Conservation (phyloP, 2,888 invertebrate genomes). For the Mythimna vitellina region DNA sequence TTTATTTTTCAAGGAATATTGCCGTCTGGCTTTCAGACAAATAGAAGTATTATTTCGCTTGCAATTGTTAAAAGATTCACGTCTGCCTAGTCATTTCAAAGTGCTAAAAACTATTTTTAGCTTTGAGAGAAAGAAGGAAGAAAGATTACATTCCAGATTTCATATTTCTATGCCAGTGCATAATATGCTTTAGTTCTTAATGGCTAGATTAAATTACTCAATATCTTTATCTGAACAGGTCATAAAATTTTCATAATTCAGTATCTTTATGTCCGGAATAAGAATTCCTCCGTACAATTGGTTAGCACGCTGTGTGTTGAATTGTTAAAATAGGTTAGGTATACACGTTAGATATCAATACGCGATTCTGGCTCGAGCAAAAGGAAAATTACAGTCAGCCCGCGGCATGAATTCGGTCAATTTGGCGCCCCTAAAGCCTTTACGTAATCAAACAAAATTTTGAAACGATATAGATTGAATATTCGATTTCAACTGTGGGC, state of each 20-base stretch:
- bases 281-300: conserved; percentile 55
- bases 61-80: conserved; percentile 11
- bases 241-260: conserved; percentile 41
- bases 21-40: conserved; percentile 36
- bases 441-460: conserved; percentile 66
- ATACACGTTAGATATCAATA: conserved; percentile 61
- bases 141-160: background rate
- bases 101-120: conserved; percentile 3
- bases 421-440: conserved; percentile 61
- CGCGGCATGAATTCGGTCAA: conserved; percentile 65
- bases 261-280: conserved; percentile 42
- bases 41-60: conserved; percentile 15
- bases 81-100: conserved; percentile 5
- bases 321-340: conserved; percentile 62
- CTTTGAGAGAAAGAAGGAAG: background rate
- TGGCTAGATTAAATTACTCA: conserved; percentile 10
- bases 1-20: conserved; percentile 42
- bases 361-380: conserved; percentile 54
- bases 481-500: conserved; percentile 54
- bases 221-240: conserved; percentile 22
- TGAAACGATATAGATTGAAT: conserved; percentile 63
- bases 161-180: background rate
- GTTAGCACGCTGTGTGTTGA: conserved; percentile 59
- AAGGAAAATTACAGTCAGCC: conserved; percentile 61
- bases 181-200: background rate